Percentiles rank a stretch among this genome's conserved stretches.
These are phyloP conservation scores for Heliconius hortense DNA, from an alignment of 2,888 invertebrate genomes.

Conservation along the genomic window DNA sequence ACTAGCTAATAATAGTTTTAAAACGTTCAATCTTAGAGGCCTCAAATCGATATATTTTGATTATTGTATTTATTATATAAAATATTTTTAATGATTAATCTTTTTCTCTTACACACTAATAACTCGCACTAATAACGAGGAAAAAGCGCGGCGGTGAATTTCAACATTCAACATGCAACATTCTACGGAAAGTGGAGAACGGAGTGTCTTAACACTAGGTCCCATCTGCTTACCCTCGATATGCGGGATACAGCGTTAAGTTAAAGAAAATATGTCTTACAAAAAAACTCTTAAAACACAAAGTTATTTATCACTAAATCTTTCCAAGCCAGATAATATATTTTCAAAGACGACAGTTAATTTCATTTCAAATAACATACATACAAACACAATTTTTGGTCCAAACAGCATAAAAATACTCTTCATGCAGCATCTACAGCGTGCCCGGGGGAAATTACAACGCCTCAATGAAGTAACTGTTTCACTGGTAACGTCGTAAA, in stretches of 20 bases:
- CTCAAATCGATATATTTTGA: too few relatives aligned
- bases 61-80: too few relatives aligned
- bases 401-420: slow-evolving; percentile 14
- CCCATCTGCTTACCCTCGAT: not conserved
- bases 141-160: too few relatives aligned
- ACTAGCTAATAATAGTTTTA: not conserved
- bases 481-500: slow-evolving; percentile 36
- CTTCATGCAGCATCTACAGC: slow-evolving; percentile 17
- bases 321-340: not conserved
- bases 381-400: slow-evolving; percentile 13
- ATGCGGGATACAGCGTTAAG: not conserved
- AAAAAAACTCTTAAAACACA: too few relatives aligned
- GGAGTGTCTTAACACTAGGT: not conserved
- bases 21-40: not conserved
- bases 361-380: slow-evolving; percentile 1
- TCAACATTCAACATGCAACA: too few relatives aligned
- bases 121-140: too few relatives aligned
- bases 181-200: too few relatives aligned
- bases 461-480: slow-evolving; percentile 33
- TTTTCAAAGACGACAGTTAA: slow-evolving; percentile 10
- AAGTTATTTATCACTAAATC: not conserved
- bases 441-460: slow-evolving; percentile 36
- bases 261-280: not conserved
- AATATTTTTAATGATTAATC: too few relatives aligned
- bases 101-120: too few relatives aligned